Evolutionary conservation across 2,113 vertebrate species (phyloP), one percentile per base, ranked within the genome.

Genomic region (Lepidothrix coronata): DNA sequence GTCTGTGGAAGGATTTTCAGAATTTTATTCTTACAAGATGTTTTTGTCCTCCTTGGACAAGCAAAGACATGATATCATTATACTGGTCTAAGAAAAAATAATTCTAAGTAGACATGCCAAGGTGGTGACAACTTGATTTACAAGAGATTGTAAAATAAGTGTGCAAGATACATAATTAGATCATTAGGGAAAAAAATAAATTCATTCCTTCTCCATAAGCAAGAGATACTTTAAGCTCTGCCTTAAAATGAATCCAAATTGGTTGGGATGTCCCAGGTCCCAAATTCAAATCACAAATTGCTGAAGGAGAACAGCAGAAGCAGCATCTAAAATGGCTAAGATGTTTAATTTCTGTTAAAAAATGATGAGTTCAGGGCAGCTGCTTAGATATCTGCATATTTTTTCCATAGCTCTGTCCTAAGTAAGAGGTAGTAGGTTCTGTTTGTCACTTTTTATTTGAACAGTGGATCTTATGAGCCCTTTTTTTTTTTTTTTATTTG

Each of bases 71-170:
- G 5, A 4, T 63, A 63, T 63, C 3, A 67, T 46, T 88, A 33
- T 33, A 67, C 8, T 72, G 11, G 44, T 77, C 62, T 68, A 79
- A 95, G 59, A 75, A 94, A 94, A 91, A 83, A 23, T 57, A 91
- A 78, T 80, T 87, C 19, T 74, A 67, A 80, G 28, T 67, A 46
- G 51, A 75, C 30, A 55, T 61, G 65, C 46, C 73, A 76, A 71
- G 0, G 3, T 2, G 0, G 16, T 87, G n/a, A 85, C 52, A 70
- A 44, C 11, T 75, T 81, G 49, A 76, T 75, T 91, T 43, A 27
- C 54, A 94, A 77, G 75, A 52, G 4, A 24, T 51, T 35, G 35
- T 62, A 88, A 87, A 52, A 67, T 65, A 74, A 84, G 9, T 37
- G 43, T 83, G 46, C n/a, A 76, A 77, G 48, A 35, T 44, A 66